A percentile compares a stretch with the other conserved stretches of the same genome.
These are phyloP conservation scores for Eulithis prunata DNA, from an alignment of 2,888 invertebrate species.

Conservation along the genomic window DNA sequence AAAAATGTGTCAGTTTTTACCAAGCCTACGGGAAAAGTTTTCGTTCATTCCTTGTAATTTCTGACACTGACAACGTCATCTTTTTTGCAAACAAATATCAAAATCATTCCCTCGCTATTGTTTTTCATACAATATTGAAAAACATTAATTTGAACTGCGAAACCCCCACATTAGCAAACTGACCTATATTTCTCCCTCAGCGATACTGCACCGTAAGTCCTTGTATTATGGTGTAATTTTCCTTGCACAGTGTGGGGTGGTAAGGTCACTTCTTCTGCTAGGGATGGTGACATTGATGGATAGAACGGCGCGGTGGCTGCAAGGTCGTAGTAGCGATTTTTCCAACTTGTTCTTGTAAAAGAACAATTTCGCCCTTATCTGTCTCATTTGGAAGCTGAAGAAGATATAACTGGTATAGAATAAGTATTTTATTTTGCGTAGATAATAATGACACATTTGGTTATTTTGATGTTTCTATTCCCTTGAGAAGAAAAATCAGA, in stretches of 20 bases:
- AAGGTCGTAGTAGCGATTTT: conserved; percentile 32
- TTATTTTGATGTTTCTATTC: too few relatives aligned
- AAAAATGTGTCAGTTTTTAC: too few relatives aligned
- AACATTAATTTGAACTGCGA: conserved; percentile 43
- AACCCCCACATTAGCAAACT: conserved; percentile 42
- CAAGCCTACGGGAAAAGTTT: background rate
- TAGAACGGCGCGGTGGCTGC: conserved; percentile 30
- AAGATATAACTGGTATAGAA: conserved; percentile 10
- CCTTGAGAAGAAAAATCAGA: too few relatives aligned
- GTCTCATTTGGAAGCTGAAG: conserved; percentile 31
- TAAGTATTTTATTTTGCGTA: too few relatives aligned
- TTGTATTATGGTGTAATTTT: conserved; percentile 33
- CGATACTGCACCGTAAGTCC: conserved; percentile 20
- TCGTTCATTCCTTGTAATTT: background rate
- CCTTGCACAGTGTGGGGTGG: conserved; percentile 12
- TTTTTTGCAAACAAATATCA: background rate
- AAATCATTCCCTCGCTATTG: conserved; percentile 27
- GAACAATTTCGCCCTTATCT: conserved; percentile 21
- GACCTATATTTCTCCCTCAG: conserved; percentile 37
- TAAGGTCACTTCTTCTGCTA: conserved; percentile 26
- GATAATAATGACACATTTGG: background rate
- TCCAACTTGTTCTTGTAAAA: conserved; percentile 30
- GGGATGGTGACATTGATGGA: conserved; percentile 44
- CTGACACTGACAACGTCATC: background rate
- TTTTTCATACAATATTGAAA: conserved; percentile 42